Evolutionary conservation across 1,140 invertebrate genomes (phyloP), one percentile per base, ranked within the genome.

Genomic region (Zaprionus tsacasi): DNA sequence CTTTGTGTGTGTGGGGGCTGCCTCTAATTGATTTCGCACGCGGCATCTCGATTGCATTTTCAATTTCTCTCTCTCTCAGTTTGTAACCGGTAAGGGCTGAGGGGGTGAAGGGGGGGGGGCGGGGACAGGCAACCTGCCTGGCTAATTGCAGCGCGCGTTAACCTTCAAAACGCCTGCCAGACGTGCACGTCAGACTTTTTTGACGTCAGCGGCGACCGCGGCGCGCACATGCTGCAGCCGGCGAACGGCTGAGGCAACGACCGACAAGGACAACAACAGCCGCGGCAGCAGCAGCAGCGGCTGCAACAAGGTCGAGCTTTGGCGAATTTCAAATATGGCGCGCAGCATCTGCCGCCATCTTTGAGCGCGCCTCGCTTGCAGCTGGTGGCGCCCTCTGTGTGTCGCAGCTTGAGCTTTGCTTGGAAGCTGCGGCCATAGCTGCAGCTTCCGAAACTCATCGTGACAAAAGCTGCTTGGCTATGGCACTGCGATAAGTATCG

Each of bases 361-460:
- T 60, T 30, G 45, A 35, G 50, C 40, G 50, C 21, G 21, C 21
- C 21, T 21, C 2, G 21, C 21, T 54, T 15, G 15, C 38, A 33
- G 43, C 21, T 6, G 7, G 57, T 76, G 55, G 72, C 72, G 59
- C 67, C 72, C 54, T 71, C 72, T 76, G 36, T 65, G 54, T 8
- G 36, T 59, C 17, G 5, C 21, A 35, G 36, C 5, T 25, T 5
- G 25, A 63, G 58, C 58, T 63, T 74, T 70, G 11, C 1, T 12
- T 61, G 66, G 71, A 74, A 74, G 66, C 66, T 74, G 71, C 11
- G 55, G 27, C 27, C 27, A 30, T 30, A 5, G 57, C 70, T 30
- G 43, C 82, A 86, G 82, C 82, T 86, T 86, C 82, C 82, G 6
- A 21, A 21, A 21, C 2, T 15, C 40, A 15, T 6, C n/a, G 6